These are phyloP conservation scores for Molorchus minor DNA, from an alignment of 2,888 invertebrate species.

Conservation along the genomic window DNA sequence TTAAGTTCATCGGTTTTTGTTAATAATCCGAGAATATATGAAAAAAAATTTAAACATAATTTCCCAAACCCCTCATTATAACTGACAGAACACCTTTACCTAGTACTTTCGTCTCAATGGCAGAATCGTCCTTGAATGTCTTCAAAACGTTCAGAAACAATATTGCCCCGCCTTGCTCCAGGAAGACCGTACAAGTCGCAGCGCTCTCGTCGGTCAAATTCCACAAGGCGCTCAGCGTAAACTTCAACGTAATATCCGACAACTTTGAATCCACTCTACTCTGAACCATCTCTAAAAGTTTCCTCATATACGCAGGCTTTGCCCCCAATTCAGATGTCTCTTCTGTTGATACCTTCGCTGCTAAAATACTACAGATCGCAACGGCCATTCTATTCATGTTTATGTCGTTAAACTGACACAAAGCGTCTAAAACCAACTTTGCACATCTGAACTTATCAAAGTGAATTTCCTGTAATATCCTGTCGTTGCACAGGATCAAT, in stretches of 20 bases:
- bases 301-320: slow-evolving; percentile 73
- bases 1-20: too few relatives aligned
- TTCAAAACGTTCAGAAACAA: slow-evolving; percentile 73
- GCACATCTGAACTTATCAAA: slow-evolving; percentile 72
- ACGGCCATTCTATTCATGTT: slow-evolving; percentile 81
- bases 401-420: slow-evolving; percentile 73
- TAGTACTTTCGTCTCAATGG: slow-evolving; percentile 77
- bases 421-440: slow-evolving; percentile 74
- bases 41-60: too few relatives aligned
- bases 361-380: slow-evolving; percentile 80
- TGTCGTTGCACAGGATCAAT: slow-evolving; percentile 77
- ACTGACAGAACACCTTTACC: slow-evolving; percentile 34
- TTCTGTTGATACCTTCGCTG: slow-evolving; percentile 66
- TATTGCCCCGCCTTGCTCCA: slow-evolving; percentile 73
- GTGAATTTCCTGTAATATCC: slow-evolving; percentile 76
- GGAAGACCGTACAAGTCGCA: slow-evolving; percentile 73
- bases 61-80: too few relatives aligned
- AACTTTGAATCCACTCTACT: slow-evolving; percentile 58
- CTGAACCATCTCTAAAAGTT: slow-evolving; percentile 71
- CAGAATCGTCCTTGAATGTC: slow-evolving; percentile 69
- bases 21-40: too few relatives aligned
- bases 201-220: slow-evolving; percentile 82
- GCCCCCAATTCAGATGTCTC: slow-evolving; percentile 75
- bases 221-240: slow-evolving; percentile 80
- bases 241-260: slow-evolving; percentile 76